Evolutionary conservation across 2,797 vertebrate species (phyloP).

Genomic region (Ispidina picta): DNA sequence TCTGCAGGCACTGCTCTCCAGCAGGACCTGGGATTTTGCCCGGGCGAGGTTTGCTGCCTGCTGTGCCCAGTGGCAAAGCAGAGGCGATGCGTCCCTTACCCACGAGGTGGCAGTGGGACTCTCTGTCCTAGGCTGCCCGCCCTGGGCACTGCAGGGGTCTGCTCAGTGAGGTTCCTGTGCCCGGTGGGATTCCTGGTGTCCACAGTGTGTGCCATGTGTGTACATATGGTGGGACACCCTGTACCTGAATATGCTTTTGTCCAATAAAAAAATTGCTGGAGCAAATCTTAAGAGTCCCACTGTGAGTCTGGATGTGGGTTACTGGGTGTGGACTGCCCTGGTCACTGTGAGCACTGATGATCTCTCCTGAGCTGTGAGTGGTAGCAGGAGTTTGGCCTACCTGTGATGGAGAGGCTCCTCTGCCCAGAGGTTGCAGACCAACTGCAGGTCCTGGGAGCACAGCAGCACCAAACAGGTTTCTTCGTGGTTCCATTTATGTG

Average conservation of each 20-base stretch:
- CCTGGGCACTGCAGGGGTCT: neutral
- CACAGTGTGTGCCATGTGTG: neutral
- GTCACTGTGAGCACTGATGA: fast-evolving
- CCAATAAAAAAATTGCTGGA: constrained; percentile 30
- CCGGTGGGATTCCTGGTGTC: neutral
- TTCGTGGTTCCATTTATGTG: neutral
- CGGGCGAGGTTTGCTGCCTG: neutral
- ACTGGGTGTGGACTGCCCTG: neutral
- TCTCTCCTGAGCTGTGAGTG: neutral
- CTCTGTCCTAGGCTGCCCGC: neutral
- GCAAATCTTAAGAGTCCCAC: neutral
- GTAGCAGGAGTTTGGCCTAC: neutral
- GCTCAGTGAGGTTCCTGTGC: neutral
- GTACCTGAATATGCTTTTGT: neutral
- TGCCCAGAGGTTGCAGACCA: neutral
- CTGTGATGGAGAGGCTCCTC: neutral
- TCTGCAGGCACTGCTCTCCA: neutral
- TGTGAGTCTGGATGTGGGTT: neutral
- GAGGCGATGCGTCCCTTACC: neutral
- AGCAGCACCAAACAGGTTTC: neutral
- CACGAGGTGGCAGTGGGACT: constrained; percentile 69
- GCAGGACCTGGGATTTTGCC: neutral
- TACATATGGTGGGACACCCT: neutral
- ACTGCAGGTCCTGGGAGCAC: neutral
- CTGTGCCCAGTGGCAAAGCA: neutral